Evolutionary conservation across 2,888 invertebrate genomes (phyloP).

Genomic region (Aelia acuminata): DNA sequence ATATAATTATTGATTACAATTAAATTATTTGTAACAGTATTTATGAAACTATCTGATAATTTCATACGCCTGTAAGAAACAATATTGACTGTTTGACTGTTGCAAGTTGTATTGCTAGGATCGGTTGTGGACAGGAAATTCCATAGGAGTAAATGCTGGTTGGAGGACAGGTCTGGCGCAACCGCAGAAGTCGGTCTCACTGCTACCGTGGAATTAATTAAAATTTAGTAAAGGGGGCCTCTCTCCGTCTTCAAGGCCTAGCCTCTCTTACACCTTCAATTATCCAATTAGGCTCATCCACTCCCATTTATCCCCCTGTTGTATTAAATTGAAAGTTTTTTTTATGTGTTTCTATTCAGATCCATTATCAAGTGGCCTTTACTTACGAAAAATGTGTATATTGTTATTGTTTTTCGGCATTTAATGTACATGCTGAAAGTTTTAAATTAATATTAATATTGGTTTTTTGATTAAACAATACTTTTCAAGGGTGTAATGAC

Average conservation of each 20-base stretch:
- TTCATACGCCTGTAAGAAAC: background rate
- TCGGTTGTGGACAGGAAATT: background rate
- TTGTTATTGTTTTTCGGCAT: no score
- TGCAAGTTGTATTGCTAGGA: background rate
- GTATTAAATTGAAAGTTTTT: background rate
- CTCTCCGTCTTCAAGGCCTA: background rate
- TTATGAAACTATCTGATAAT: no score
- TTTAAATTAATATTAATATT: no score
- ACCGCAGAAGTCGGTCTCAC: conserved; percentile 25
- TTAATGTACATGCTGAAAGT: no score
- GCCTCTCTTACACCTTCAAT: background rate
- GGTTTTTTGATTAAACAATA: no score
- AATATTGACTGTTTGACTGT: background rate
- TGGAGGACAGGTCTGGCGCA: conserved; percentile 45
- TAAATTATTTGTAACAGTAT: no score
- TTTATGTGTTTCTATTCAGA: background rate
- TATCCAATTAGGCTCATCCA: conserved; percentile 7
- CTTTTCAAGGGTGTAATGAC: no score
- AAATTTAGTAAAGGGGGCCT: conserved; percentile 8
- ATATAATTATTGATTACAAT: no score
- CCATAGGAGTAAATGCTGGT: conserved; percentile 3
- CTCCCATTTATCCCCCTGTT: background rate
- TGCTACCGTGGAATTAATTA: conserved; percentile 35
- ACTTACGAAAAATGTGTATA: no score
- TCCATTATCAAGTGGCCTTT: no score